Evolutionary conservation across 2,797 vertebrate genomes (phyloP).

Genomic region (Spinus pinus): DNA sequence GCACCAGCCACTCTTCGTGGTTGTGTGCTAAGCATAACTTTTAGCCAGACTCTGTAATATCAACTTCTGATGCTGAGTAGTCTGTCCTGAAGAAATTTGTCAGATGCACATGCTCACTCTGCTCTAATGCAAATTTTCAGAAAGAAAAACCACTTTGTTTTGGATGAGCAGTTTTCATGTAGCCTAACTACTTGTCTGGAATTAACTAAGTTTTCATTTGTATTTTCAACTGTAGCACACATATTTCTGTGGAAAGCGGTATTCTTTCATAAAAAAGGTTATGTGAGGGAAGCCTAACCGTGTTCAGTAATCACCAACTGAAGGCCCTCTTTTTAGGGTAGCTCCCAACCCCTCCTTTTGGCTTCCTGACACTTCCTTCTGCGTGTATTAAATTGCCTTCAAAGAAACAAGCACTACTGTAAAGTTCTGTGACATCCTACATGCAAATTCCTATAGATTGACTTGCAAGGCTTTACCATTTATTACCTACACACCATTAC

Average conservation of each 20-base stretch:
- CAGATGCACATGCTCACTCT: neutral
- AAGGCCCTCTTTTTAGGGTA: neutral
- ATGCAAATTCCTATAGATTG: neutral
- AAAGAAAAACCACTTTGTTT: neutral
- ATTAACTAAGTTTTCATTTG: neutral
- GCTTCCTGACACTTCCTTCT: neutral
- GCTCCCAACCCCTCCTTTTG: neutral
- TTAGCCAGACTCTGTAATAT: neutral
- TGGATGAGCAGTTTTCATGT: neutral
- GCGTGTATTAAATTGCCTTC: neutral
- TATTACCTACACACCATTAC: neutral
- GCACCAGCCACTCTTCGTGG: neutral
- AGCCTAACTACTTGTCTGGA: neutral
- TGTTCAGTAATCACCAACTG: neutral
- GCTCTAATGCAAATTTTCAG: neutral
- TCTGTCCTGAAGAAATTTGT: neutral
- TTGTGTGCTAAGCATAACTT: neutral
- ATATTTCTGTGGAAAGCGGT: neutral
- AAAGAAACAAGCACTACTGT: neutral
- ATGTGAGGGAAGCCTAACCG: neutral
- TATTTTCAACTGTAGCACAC: neutral
- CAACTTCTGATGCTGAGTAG: neutral
- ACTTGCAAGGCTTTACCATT: neutral
- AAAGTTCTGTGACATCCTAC: neutral
- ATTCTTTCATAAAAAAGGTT: neutral